Conservation (phyloP, 2,113 vertebrate genomes). For the Acrocephalus arundinaceus region DNA sequence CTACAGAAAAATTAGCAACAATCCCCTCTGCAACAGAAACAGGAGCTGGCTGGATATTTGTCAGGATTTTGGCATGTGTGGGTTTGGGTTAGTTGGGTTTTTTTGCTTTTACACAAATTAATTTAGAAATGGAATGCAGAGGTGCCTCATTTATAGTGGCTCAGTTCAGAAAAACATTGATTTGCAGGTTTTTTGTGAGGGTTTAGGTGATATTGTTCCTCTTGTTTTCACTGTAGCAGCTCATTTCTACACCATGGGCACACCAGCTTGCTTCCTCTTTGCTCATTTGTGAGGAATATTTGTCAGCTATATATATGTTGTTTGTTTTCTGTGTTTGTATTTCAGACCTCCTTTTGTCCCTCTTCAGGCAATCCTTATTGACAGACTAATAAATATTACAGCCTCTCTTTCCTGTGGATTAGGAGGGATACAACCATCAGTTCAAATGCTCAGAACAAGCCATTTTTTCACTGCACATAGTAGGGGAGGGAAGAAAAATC, state of each 20-base stretch:
- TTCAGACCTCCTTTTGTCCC: background rate
- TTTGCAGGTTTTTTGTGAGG: conserved; percentile 7
- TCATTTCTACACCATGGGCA: background rate
- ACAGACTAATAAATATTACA: conserved; percentile 31
- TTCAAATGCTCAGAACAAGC: conserved; percentile 7
- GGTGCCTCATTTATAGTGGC: background rate
- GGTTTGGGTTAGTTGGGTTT: background rate
- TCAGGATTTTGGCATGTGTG: conserved; percentile 31
- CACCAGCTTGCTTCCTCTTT: background rate
- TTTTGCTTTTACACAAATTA: conserved; percentile 51
- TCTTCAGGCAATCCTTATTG: conserved; percentile 2
- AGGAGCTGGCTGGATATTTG: conserved; percentile 13
- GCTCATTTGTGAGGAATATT: background rate
- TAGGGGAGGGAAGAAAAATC: background rate
- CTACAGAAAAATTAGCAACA: conserved; percentile 30
- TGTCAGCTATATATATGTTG: background rate
- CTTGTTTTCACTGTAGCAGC: background rate
- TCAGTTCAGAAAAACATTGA: background rate
- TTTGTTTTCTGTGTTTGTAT: background rate
- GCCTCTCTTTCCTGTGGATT: background rate
- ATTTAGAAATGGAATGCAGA: conserved; percentile 48
- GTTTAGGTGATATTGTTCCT: background rate
- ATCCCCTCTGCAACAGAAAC: background rate
- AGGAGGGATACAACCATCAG: background rate
- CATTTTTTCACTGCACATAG: background rate